Evolutionary conservation across 2,888 invertebrate species (phyloP), one percentile per base, ranked within the genome.

Genomic region (Ecdyonurus torrentis): DNA sequence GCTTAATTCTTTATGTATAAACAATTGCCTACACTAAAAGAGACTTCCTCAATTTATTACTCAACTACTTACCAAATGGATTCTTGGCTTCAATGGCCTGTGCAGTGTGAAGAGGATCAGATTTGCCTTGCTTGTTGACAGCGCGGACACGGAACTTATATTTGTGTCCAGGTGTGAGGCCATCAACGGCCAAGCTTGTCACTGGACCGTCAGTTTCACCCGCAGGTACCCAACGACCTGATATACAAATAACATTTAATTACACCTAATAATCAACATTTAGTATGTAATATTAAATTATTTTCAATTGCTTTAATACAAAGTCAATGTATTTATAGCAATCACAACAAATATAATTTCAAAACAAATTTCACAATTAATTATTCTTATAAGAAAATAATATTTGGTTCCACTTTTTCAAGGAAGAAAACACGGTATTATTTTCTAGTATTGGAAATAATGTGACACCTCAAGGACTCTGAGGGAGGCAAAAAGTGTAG

Each of bases 131-230:
- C 73, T 92, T 89, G 74, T 99, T 99, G 63, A 94, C 93, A 24
- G 97, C 97, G 64, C 91, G 84, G 0, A 99, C 97, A 63, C 98
- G 81, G 82, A 98, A 99, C 78, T 97, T 96, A 78, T 98, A 99
- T 74, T 93, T 94, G 72, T 96, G 94, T 67, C 93, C 94, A 0
- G 95, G 95, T 53, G 83, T 84, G 1, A 99, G 79, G 0, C 91
- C 92, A 63, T 92, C 91, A 0, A 97, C 83, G 1, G 86, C 79
- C 1, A 91, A 73, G 60, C 76, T 81, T 15, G 93, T 94, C 66
- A 79, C 78, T 0, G 91, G 89, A 0, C 93, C 92, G 71, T 87
- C 86, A 1, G 94, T 93, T 77, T 96, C 94, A 1, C 93, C 95
- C 23, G 92, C 92, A 63, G 86, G 89, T 24, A 91, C 88, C 95